Evolutionary conservation across 2,888 invertebrate genomes (phyloP), one percentile per base, ranked within the genome.

Genomic region (Allygus modestus): DNA sequence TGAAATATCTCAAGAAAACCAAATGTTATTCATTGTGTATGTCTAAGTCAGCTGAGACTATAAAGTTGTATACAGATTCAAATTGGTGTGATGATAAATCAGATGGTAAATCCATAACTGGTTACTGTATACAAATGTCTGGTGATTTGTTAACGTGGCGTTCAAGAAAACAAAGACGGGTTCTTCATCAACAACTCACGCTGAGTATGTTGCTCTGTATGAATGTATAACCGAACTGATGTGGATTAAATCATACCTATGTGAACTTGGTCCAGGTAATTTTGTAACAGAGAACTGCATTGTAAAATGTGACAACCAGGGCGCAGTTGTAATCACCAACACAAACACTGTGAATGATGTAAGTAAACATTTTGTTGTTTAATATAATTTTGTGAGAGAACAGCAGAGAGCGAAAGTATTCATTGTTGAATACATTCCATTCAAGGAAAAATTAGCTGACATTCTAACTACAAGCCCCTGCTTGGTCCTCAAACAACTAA

Each of bases 131-230:
- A 7, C 37, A 37, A 37, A 37, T 37, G 37, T 37, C 37, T 4
- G 37, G 37, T 7, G 37, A 9, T 37, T 7, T 37, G 4, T 7
- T 37, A 37, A 37, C 9, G 9, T 37, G 37, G 37, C n/a, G n/a
- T n/a, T n/a, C n/a, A n/a, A n/a, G n/a, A n/a, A n/a, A n/a, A n/a
- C n/a, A 81, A 81, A 81, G 31, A n/a, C 12, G 51, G 26, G 28
- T 81, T 1, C 81, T 17, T 54, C 51, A 51, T 81, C 81, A 51
- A 81, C 81, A 28, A 51, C 51, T 28, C 46, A 81, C 23, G 81
- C 81, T 1, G 81, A 81, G 11, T 81, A 81, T 81, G 54, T 81
- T 23, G 43, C 81, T 46, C 12, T 81, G 54, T 43, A 43, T 51
- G 77, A 77, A 28, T 37, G 37, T 20, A 54, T 20, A 15, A 28